Evolutionary conservation across 2,113 vertebrate genomes (phyloP).

Genomic region (Hassar affinis): DNA sequence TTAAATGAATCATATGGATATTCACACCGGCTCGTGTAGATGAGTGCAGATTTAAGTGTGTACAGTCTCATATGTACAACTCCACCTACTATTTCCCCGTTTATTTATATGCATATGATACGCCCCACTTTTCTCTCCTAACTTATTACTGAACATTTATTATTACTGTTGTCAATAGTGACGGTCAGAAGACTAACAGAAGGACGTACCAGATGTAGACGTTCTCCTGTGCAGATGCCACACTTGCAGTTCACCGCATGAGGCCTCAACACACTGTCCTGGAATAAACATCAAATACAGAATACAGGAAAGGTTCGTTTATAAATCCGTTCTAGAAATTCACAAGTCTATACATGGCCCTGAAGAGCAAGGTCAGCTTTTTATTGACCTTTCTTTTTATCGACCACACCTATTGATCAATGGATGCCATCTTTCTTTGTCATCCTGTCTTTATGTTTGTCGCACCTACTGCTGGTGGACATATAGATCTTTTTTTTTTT

Average conservation of each 20-base stretch:
- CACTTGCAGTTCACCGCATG: slow-evolving; percentile 36
- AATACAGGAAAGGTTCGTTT: not conserved
- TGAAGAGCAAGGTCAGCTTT: not conserved
- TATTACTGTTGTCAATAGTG: too few species aligned
- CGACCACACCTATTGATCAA: too few species aligned
- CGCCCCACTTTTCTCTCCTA: not conserved
- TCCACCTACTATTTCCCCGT: not conserved
- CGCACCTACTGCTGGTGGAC: too few species aligned
- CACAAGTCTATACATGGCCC: not conserved
- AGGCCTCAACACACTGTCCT: slow-evolving; percentile 4
- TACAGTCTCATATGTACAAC: too few species aligned
- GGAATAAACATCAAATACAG: not conserved
- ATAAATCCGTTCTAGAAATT: not conserved
- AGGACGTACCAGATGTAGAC: slow-evolving; percentile 19
- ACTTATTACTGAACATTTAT: too few species aligned
- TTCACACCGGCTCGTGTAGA: not conserved
- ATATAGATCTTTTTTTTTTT: too few species aligned
- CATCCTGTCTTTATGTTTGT: too few species aligned
- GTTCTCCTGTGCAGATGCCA: not conserved
- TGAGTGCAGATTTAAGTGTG: too few species aligned
- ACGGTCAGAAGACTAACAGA: not conserved
- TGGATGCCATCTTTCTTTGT: not conserved
- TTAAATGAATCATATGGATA: not conserved
- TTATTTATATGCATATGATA: not conserved
- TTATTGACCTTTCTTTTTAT: too few species aligned